A percentile compares a stretch with the other conserved stretches of the same genome.
These are phyloP conservation scores for Streblospio benedicti DNA, from an alignment of 1,140 invertebrate species.

Conservation along the genomic window DNA sequence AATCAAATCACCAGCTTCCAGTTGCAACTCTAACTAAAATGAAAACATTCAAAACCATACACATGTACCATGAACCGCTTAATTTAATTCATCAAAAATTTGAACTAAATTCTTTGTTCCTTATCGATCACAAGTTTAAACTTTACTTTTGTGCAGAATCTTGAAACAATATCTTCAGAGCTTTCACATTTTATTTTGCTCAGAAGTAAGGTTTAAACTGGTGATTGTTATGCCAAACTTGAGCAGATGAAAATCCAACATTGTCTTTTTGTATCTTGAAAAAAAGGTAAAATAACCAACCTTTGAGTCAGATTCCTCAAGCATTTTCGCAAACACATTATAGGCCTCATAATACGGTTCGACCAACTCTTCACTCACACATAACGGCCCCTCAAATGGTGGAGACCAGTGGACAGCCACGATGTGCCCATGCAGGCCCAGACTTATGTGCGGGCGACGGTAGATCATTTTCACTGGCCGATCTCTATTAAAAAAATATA, in stretches of 20 bases:
- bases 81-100: no score
- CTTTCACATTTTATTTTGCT: no score
- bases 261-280: no score
- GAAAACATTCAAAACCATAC: constrained; percentile 1
- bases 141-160: no score
- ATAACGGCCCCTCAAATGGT: constrained; percentile 37
- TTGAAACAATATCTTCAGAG: no score
- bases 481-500: constrained; percentile 18
- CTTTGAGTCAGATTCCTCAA: constrained; percentile 24
- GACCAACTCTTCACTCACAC: constrained; percentile 28
- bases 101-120: no score
- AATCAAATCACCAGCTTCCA: constrained; percentile 34
- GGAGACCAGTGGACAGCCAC: constrained; percentile 37
- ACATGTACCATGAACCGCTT: no score
- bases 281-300: no score
- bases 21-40: constrained; percentile 26
- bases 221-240: no score
- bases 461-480: constrained; percentile 37
- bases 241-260: no score
- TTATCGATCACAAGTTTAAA: no score
- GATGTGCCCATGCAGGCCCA: constrained; percentile 19
- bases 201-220: no score
- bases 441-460: constrained; percentile 35
- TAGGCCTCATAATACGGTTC: constrained; percentile 35
- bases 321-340: constrained; percentile 30